Percentiles rank a stretch among this genome's conserved stretches.
phyloP scores from a whole-genome alignment of 2,113 vertebrate genomes.

The Phylloscopus trochiloides region DNA sequence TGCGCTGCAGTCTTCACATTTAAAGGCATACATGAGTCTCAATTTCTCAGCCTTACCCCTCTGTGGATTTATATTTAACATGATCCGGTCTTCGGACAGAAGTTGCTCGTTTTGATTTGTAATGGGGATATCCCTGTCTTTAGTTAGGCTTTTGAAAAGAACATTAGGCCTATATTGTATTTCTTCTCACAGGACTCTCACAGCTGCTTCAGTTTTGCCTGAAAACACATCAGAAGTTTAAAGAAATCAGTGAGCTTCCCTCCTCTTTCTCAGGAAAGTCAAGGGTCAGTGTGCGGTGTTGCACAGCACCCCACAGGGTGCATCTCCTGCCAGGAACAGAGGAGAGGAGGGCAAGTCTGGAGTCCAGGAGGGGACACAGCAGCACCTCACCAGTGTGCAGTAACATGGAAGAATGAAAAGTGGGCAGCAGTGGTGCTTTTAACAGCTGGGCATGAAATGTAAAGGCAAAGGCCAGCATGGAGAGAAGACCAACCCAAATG shows the following conservation, averaged over 20 bases:
- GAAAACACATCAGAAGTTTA: not conserved
- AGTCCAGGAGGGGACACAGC: not conserved
- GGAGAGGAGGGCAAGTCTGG: not conserved
- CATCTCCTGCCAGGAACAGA: not conserved
- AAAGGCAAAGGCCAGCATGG: not conserved
- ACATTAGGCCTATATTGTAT: not conserved
- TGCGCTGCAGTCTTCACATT: not conserved
- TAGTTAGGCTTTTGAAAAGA: not conserved
- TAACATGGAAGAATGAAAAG: not conserved
- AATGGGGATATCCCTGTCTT: conserved; percentile 1
- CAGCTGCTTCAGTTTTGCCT: not conserved
- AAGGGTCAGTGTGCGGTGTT: not conserved
- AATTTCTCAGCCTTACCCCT: not conserved
- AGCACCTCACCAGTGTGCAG: not conserved
- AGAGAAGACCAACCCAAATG: not conserved
- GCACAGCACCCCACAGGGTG: not conserved
- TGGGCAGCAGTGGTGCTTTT: not conserved
- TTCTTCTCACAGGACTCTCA: not conserved
- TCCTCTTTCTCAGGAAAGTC: not conserved
- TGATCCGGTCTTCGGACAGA: not conserved
- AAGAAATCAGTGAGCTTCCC: not conserved
- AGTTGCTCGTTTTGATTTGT: conserved; percentile 30
- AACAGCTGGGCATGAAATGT: not conserved
- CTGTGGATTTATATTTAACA: not conserved
- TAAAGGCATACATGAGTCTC: not conserved